Evolutionary conservation across 2,888 invertebrate genomes (phyloP).

Genomic region (Amiota mariae): DNA sequence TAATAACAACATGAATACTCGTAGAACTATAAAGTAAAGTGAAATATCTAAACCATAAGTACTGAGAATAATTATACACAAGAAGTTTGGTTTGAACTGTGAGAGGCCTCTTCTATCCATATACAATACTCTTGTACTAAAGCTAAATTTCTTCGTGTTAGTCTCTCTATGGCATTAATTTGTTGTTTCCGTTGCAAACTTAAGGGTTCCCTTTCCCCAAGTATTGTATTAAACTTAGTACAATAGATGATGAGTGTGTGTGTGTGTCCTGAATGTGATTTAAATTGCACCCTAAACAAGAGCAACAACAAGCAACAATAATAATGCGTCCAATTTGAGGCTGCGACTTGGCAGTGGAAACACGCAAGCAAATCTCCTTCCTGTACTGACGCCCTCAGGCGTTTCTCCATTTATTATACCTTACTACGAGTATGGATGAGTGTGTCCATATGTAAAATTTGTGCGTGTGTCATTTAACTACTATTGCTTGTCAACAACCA

Average conservation of each 20-base stretch:
- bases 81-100: neutral
- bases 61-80: neutral
- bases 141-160: too few species aligned
- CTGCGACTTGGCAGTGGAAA: constrained; percentile 15
- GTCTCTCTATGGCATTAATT: constrained; percentile 2
- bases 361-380: neutral
- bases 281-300: constrained; percentile 63
- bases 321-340: constrained; percentile 45
- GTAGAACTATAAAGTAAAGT: neutral
- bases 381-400: neutral
- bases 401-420: constrained; percentile 28
- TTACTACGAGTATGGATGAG: constrained; percentile 47
- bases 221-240: neutral
- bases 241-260: neutral
- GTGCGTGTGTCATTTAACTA: constrained; percentile 32
- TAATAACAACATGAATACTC: constrained; percentile 10
- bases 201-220: neutral
- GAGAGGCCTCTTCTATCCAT: neutral
- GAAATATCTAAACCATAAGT: neutral
- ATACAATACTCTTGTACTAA: too few species aligned
- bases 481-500: constrained; percentile 9
- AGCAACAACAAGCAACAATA: constrained; percentile 46
- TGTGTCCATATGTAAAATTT: constrained; percentile 38
- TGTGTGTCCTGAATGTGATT: constrained; percentile 48
- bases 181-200: constrained; percentile 14